phyloP scores from a whole-genome alignment of 2,797 vertebrate genomes.

The Rousettus madagascariensis region DNA sequence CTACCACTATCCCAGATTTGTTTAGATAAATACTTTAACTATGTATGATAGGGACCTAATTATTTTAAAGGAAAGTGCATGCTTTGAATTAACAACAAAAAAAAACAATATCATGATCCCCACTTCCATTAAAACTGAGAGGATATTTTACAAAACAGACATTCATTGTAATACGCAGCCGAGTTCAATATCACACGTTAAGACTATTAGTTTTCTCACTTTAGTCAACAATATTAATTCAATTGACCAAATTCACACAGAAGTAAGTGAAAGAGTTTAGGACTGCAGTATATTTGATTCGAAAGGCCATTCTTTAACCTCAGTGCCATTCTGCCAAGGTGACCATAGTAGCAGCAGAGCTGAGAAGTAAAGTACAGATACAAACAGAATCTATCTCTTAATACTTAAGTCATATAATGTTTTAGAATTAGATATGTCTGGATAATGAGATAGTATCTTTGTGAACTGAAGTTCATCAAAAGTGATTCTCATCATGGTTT shows the following conservation, averaged over 20 bases:
- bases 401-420: not conserved
- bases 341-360: not conserved
- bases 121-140: not conserved
- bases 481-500: not conserved
- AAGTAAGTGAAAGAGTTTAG: not conserved
- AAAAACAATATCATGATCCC: not conserved
- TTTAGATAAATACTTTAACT: not conserved
- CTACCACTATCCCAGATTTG: not conserved
- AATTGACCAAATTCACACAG: not conserved
- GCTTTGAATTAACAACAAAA: not conserved
- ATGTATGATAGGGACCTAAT: not conserved
- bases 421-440: not conserved
- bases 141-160: not conserved
- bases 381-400: not conserved
- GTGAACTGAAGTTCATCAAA: constrained; percentile 3
- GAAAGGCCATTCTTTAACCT: not conserved
- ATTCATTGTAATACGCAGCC: not conserved
- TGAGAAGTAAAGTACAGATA: not conserved
- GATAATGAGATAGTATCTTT: not conserved
- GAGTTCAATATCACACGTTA: not conserved
- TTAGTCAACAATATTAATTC: not conserved
- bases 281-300: not conserved
- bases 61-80: not conserved
- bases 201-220: not conserved
- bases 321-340: not conserved